Evolutionary conservation across 2,888 invertebrate genomes (phyloP), one percentile per base, ranked within the genome.

Genomic region (Nymphalis c-album): DNA sequence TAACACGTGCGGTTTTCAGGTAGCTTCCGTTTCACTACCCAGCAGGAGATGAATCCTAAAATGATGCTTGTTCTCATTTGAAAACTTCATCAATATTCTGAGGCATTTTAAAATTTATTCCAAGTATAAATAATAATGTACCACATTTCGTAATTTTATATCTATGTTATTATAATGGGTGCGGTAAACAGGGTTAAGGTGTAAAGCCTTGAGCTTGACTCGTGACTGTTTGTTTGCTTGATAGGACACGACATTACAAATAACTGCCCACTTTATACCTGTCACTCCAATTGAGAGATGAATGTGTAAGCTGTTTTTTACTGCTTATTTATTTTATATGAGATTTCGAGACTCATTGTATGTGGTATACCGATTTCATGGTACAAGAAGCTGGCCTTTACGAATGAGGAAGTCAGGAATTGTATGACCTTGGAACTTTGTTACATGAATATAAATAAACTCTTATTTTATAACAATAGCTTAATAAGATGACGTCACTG

Each of bases 151-250:
- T 31, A 53, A 2, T 35, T 31, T 53, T 63, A 55, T 26, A 17
- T 57, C 47, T 18, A 20, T 55, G 45, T 58, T 47, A 48, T 47
- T 26, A 45, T 31, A 68, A 64, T 51, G 40, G 60, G 31, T 46
- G 35, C 45, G 68, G 57, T 61, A 17, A 31, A 58, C 75, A 84
- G 82, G 87, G 84, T 87, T 85, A 88, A 85, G 83, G 50, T 80
- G 80, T 79, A 48, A 58, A 75, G 70, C 89, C 89, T 90, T 90
- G 90, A 88, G 88, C 89, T 90, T 90, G 89, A 89, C 86, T 89
- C 84, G 86, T 86, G 86, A 86, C 79, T 83, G 77, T 74, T 77
- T 75, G 65, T 76, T 71, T 70, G 71, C 65, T 72, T 77, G 73
- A 78, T 78, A 77, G 73, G 76, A 79, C 70, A 74, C 72, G 79